Base-by-base conservation (phyloP, 2,888 invertebrate species). In the Chamaedrilus cognettii region DNA sequence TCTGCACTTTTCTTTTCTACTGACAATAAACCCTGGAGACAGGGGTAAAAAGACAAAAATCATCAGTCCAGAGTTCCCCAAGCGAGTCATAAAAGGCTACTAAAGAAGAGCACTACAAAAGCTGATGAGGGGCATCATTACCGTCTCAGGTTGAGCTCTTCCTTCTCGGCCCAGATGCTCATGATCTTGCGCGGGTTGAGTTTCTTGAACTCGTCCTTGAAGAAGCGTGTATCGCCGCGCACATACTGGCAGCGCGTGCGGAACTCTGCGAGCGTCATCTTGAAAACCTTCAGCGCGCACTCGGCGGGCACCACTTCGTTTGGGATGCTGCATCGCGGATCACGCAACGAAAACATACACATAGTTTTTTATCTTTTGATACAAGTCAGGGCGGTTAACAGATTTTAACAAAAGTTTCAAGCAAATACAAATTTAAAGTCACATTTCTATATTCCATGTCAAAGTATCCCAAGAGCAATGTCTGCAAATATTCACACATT, bases 141-240 rank as follows among this genome's bases (percentile, higher is more conserved):
- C 85, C 87, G 82, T 52, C 81, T 82, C 31, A 88, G 78, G 76
- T 88, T 89, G 72, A 86, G 84, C 77, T 85, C 84, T 78, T 89
- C 88, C 76, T 88, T 88, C 78, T 88, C 87, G 0, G 88, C 88
- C 88, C 88, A 89, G 66, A 88, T 80, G 72, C 85, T 85, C 73
- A 89, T 85, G 59, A 88, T 84, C 75, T 87, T 87, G 51, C 87
- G 77, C 0, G 87, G 86, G 76, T 87, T 87, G 72, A 84, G 84
- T 73, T 86, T 86, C 52, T 85, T 84, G 76, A 85, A 85, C 50
- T 86, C 84, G 72, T 88, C 87, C 74, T 85, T 86, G 7, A 78
- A 74, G 79, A 88, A 88, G n/a, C 88, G 84, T 19, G 66, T 55
- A 55, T 75, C 75, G 2, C 88, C 87, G 55, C 84, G 83, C 32